Base-by-base conservation (phyloP, 1,140 invertebrate genomes). In the Ctenoplectra terminalis region DNA sequence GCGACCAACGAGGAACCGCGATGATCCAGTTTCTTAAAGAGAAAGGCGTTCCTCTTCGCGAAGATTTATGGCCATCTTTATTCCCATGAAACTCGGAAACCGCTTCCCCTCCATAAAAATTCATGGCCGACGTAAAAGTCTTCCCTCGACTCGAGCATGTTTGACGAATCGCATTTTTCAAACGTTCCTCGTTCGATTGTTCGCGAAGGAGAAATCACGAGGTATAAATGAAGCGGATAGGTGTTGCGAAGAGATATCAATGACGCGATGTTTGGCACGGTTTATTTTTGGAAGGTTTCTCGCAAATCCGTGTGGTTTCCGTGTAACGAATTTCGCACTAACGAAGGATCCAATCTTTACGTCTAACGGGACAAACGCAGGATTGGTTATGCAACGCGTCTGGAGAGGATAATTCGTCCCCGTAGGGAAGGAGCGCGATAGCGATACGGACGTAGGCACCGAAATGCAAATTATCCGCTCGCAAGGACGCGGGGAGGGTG, bases 381-480 rank as follows among this genome's bases (percentile, higher is more conserved):
- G 78, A 80, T 63, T 87, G 79, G 87, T 91, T 90, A 90, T 84
- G 90, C 88, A 90, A 91, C 86, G 79, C 70, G 86, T 83, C 84
- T 87, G 40, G 29, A 87, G 84, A 86, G 85, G 83, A 89, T 91
- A 91, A 90, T 91, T 90, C 79, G 73, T 84, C 82, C 88, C 90
- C 90, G 80, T 79, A 72, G 86, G 90, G 80, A 75, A 82, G 52
- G 77, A 82, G 29, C 70, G 83, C 48, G 85, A 83, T 85, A 83
- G 85, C 63, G 72, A 81, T 60, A 79, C 46, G 64, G 4, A 31
- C 80, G 43, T 29, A 73, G 67, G 64, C 77, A 85, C 86, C 87
- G 80, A 90, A 90, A 90, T 90, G 90, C 88, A 90, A 90, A 91
- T 91, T 85, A 75, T 73, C 69, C 83, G 72, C 78, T 79, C 73